Percentiles rank a stretch among this genome's conserved stretches.
These are phyloP conservation scores for Paragorgia papillata DNA, from an alignment of 92 coral and sea anemone species.

Conservation along the genomic window DNA sequence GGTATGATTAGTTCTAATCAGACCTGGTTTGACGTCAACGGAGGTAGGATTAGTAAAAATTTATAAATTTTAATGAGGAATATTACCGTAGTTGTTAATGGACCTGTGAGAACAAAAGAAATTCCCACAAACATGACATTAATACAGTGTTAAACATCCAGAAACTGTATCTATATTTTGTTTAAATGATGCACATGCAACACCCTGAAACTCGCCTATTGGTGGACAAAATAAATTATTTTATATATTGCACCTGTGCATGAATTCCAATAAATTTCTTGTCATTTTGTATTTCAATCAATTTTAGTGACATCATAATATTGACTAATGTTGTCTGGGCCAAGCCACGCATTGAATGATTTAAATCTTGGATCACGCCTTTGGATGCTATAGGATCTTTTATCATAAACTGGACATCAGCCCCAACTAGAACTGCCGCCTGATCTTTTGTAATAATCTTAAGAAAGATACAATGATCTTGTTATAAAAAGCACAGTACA, in stretches of 20 bases:
- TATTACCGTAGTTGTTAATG: too few relatives aligned
- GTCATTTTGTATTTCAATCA: conserved; percentile 73
- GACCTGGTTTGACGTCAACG: too few relatives aligned
- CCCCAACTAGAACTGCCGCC: conserved; percentile 84
- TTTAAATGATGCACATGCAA: too few relatives aligned
- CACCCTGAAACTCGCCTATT: too few relatives aligned
- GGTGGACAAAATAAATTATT: too few relatives aligned
- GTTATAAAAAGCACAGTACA: background rate
- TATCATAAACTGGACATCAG: conserved; percentile 85
- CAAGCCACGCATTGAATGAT: conserved; percentile 84
- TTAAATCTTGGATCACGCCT: conserved; percentile 82
- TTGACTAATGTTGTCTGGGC: conserved; percentile 87
- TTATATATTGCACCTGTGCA: conserved; percentile 75
- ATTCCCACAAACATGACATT: too few relatives aligned
- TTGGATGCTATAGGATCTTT: conserved; percentile 79
- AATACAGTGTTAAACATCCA: too few relatives aligned
- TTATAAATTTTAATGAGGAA: too few relatives aligned
- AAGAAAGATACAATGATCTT: background rate
- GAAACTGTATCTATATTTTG: too few relatives aligned
- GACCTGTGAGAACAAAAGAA: too few relatives aligned
- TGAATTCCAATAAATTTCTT: conserved; percentile 73
- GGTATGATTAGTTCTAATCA: too few relatives aligned
- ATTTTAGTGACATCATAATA: conserved; percentile 71
- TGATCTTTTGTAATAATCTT: conserved; percentile 87
- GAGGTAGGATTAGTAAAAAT: too few relatives aligned